A percentile compares a stretch with the other conserved stretches of the same genome.
Conservation (phyloP, 2,888 invertebrate species). For the Lumbricus terrestris region DNA sequence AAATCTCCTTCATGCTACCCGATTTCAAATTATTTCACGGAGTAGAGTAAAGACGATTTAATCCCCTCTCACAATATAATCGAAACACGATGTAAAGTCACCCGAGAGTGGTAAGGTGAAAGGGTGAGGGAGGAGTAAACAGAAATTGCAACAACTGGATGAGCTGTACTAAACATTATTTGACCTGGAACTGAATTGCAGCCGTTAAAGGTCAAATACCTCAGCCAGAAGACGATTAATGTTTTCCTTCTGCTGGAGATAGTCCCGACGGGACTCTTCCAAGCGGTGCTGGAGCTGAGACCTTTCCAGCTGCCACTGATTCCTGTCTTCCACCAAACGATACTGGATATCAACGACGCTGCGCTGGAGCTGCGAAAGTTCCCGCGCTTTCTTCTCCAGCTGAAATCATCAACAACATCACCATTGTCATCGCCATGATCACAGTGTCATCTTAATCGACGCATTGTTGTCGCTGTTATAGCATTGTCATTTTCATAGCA, state of each 20-base stretch:
- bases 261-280: conserved; percentile 43
- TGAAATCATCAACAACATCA: conserved; percentile 27
- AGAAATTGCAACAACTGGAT: not conserved
- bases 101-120: too few species aligned
- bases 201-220: conserved; percentile 37
- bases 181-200: not conserved
- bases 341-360: conserved; percentile 45
- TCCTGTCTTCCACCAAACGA: conserved; percentile 44
- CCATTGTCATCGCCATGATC: not conserved
- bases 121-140: too few species aligned
- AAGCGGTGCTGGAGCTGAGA: conserved; percentile 44
- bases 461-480: conserved; percentile 11
- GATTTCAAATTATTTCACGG: too few species aligned
- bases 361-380: conserved; percentile 42
- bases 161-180: not conserved
- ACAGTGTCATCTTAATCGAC: not conserved
- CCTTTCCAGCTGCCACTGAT: conserved; percentile 46
- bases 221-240: conserved; percentile 48
- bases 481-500: too few species aligned
- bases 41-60: too few species aligned
- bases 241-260: conserved; percentile 44
- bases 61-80: too few species aligned
- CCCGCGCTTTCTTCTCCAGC: conserved; percentile 43
- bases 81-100: too few species aligned
- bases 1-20: too few species aligned